Base-by-base conservation (phyloP, 2,888 invertebrate genomes). In the Callimorpha dominula region DNA sequence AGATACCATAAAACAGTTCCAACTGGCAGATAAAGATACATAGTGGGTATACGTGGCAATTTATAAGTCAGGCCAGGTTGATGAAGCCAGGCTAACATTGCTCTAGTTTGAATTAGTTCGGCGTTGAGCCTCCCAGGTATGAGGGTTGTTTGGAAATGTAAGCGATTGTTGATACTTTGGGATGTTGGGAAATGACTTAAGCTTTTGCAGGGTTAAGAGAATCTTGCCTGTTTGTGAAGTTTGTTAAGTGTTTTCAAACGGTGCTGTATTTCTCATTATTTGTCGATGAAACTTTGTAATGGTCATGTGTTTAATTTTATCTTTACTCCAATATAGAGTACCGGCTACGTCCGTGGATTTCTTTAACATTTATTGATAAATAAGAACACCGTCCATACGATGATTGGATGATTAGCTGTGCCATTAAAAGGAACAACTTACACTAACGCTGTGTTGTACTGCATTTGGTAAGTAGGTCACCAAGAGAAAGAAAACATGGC, bases 1-100 rank as follows among this genome's bases (percentile, higher is more conserved):
- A 88, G 88, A 87, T 86, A 87, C 89, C 88, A 88, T 91, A 91
- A 91, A 92, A 90, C 87, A 88, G 90, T 88, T 88, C 83, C 83
- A 84, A 87, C 86, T 85, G 80, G 72, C 78, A 87, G 88, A 90
- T 90, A 90, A 88, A 88, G 88, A 86, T 83, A 86, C 86, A 87
- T 85, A 86, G 83, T 72, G 72, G 75, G 78, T 86, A 81, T 80
- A 89, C 86, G 88, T 88, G 89, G 79, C 83, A 86, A 87, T 84
- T 86, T 85, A 85, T 82, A 81, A 79, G 76, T 69, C 77, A 75
- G 74, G 76, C 76, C 84, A 80, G 77, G 77, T 80, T 80, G 78
- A 76, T 78, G 78, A 78, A 80, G 76, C 74, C 72, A 43, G 73
- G 70, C 66, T 64, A 71, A 78, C 83, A 76, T 74, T 78, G 77